Percentiles rank a stretch among this genome's conserved stretches.
phyloP scores from a whole-genome alignment of 30 jellyfish, hydroid and myxozoan genomes.

The Morbakka virulenta region DNA sequence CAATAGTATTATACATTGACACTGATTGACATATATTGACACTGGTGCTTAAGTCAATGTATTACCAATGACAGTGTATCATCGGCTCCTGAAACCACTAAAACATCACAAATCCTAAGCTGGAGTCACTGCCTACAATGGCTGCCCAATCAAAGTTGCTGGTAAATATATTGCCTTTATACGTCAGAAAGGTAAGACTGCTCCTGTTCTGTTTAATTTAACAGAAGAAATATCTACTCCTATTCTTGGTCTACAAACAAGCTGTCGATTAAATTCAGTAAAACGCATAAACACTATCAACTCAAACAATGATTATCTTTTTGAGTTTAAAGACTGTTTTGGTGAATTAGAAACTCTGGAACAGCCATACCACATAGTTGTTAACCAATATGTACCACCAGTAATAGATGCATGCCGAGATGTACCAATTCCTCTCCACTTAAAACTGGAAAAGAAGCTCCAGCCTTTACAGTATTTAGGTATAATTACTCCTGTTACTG shows the following conservation, averaged over 20 bases:
- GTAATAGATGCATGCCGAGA: background rate
- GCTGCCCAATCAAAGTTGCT: background rate
- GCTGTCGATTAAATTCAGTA: slow-evolving; percentile 29
- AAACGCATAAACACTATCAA: slow-evolving; percentile 35
- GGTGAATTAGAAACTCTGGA: background rate
- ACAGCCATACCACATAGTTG: background rate
- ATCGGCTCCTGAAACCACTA: background rate
- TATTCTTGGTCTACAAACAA: slow-evolving; percentile 43
- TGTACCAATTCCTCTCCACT: slow-evolving; percentile 51
- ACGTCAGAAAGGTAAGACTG: slow-evolving; percentile 8
- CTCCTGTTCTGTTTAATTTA: slow-evolving; percentile 24
- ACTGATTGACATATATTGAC: no score
- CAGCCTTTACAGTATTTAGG: slow-evolving; percentile 39
- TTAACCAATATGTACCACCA: background rate
- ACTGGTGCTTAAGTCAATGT: slow-evolving; percentile 53
- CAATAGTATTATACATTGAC: no score
- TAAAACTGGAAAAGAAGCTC: slow-evolving; percentile 34
- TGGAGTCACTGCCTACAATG: slow-evolving; percentile 24
- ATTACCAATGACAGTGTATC: background rate
- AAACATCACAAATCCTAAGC: background rate
- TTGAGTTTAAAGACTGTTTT: background rate
- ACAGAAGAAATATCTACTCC: slow-evolving; percentile 38
- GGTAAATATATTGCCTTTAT: slow-evolving; percentile 14
- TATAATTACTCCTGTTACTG: slow-evolving; percentile 35
- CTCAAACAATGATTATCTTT: background rate